A percentile compares a stretch with the other conserved stretches of the same genome.
phyloP scores from a whole-genome alignment of 2,797 vertebrate species.

The Podarcis siculus region DNA sequence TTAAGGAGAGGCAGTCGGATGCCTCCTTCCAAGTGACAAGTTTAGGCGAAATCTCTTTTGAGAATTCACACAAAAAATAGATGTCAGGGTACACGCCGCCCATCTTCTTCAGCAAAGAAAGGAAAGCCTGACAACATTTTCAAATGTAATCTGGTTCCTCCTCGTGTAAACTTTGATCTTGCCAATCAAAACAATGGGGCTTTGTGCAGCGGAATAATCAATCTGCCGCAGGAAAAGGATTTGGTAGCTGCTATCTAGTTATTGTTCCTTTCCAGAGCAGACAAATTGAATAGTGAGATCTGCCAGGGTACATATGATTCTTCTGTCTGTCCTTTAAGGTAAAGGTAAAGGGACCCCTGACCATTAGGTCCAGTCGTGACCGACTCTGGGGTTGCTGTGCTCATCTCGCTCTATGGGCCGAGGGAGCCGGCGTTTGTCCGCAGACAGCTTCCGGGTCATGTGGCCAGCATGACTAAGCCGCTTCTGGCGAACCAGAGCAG shows the following conservation, averaged over 20 bases:
- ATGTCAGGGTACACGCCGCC: too few species aligned
- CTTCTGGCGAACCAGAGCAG: too few species aligned
- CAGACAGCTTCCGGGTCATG: too few species aligned
- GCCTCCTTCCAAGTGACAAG: constrained; percentile 33
- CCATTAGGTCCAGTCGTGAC: too few species aligned
- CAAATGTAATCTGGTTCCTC: constrained; percentile 1
- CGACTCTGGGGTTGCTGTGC: too few species aligned
- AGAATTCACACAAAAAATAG: too few species aligned
- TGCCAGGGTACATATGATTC: not conserved
- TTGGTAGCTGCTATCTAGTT: constrained; percentile 5
- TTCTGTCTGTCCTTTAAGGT: not conserved
- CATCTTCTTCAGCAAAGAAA: constrained; percentile 7
- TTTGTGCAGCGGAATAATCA: constrained; percentile 12
- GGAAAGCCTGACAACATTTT: constrained; percentile 31
- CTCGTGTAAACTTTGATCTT: constrained; percentile 8
- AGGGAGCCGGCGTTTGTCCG: too few species aligned
- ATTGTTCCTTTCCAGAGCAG: constrained; percentile 24
- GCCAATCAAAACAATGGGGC: constrained; percentile 15
- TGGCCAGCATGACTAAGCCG: too few species aligned
- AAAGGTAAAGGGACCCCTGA: too few species aligned
- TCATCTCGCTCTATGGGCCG: too few species aligned
- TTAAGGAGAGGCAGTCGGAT: constrained; percentile 48
- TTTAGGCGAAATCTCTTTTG: constrained; percentile 17
- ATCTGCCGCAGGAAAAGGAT: not conserved
- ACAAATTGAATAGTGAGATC: constrained; percentile 6